These are phyloP conservation scores for Eupithecia subfuscata DNA, from an alignment of 2,888 invertebrate species.

Conservation along the genomic window DNA sequence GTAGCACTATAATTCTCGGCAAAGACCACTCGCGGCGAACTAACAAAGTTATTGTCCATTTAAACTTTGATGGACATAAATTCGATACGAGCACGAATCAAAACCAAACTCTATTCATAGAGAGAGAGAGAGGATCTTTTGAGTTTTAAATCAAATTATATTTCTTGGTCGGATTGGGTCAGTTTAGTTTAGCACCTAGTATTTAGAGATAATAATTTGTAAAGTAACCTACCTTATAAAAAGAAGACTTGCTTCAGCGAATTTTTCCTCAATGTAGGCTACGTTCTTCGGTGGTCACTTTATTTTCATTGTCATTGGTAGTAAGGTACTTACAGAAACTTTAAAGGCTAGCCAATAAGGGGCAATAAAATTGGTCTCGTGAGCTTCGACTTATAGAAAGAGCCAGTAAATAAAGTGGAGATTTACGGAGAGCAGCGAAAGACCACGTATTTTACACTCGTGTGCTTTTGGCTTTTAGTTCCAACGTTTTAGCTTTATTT, in stretches of 20 bases:
- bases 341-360: conserved; percentile 66
- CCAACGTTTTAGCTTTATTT: conserved; percentile 52
- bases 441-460: conserved; percentile 58
- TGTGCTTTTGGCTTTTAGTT: conserved; percentile 55
- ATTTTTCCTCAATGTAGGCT: conserved; percentile 40
- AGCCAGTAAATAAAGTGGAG: conserved; percentile 59
- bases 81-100: conserved; percentile 59
- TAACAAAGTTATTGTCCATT: conserved; percentile 67
- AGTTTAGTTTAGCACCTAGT: not conserved
- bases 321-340: conserved; percentile 44
- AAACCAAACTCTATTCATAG: conserved; percentile 56
- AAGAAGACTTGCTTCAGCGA: not conserved
- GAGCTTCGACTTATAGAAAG: conserved; percentile 57
- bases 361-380: conserved; percentile 66
- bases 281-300: conserved; percentile 48
- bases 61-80: conserved; percentile 64
- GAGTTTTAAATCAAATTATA: not conserved
- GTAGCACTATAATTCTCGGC: conserved; percentile 51
- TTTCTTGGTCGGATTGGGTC: not conserved
- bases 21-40: conserved; percentile 56
- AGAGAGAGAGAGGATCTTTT: not conserved
- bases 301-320: conserved; percentile 45
- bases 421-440: conserved; percentile 59
- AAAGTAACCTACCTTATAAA: not conserved
- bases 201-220: too few relatives aligned